phyloP scores from a whole-genome alignment of 2,888 invertebrate genomes.

The Orthosia cruda region DNA sequence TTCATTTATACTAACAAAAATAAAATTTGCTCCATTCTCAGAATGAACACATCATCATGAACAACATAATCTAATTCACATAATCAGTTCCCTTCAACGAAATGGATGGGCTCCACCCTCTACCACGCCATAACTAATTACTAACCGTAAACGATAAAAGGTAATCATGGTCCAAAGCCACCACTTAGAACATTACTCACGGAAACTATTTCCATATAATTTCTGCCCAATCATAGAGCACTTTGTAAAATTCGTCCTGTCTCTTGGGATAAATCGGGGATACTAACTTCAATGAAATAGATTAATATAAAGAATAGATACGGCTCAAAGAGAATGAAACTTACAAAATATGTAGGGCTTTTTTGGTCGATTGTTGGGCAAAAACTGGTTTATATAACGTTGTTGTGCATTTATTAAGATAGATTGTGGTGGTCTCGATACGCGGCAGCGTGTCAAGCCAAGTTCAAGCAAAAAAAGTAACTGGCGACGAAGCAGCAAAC shows the following conservation, averaged over 20 bases:
- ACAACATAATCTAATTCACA: not conserved
- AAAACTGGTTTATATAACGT: too few relatives aligned
- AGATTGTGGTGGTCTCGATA: too few relatives aligned
- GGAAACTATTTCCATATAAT: slow-evolving; percentile 27
- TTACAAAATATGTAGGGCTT: too few relatives aligned
- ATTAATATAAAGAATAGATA: not conserved
- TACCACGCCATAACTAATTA: slow-evolving; percentile 32
- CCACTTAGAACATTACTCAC: slow-evolving; percentile 35
- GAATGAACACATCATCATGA: not conserved
- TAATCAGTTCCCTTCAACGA: not conserved
- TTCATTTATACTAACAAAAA: too few relatives aligned
- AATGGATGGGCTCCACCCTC: slow-evolving; percentile 22
- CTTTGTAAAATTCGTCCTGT: slow-evolving; percentile 43
- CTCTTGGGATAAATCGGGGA: slow-evolving; percentile 23
- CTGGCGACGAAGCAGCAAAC: too few relatives aligned
- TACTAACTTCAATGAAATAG: slow-evolving; percentile 19
- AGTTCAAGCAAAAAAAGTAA: too few relatives aligned
- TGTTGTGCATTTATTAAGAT: too few relatives aligned
- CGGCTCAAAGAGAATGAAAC: not conserved
- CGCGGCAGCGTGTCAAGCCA: too few relatives aligned
- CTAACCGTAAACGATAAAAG: slow-evolving; percentile 7
- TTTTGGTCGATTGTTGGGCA: too few relatives aligned
- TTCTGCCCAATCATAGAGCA: slow-evolving; percentile 48
- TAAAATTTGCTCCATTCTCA: not conserved
- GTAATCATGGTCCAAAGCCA: slow-evolving; percentile 19